Evolutionary conservation across 2,113 vertebrate species (phyloP).

Genomic region (Otus sunia): DNA sequence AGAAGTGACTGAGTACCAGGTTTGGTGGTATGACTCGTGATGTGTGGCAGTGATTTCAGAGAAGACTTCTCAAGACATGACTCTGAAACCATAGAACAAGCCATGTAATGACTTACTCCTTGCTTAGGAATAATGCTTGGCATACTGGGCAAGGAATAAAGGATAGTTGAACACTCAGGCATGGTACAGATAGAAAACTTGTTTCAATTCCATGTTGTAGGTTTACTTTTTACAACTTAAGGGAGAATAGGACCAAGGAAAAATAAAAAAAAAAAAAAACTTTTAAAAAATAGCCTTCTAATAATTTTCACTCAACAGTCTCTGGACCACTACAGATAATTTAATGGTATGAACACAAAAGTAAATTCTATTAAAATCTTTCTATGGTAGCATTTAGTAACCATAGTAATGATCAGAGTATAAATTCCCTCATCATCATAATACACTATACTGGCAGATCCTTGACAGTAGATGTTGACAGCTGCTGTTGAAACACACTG

Average conservation of each 20-base stretch:
- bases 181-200: background rate
- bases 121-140: background rate
- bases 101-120: background rate
- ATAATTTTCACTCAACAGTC: background rate
- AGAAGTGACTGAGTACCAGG: background rate
- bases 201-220: background rate
- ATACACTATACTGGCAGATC: background rate
- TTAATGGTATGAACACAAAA: background rate
- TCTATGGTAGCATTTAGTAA: slow-evolving; percentile 6
- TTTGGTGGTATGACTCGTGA: background rate
- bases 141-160: background rate
- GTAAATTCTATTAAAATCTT: background rate
- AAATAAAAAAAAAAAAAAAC: background rate
- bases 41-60: background rate
- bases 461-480: background rate
- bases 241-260: background rate
- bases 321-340: background rate
- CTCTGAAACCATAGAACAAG: background rate
- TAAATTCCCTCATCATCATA: background rate
- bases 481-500: background rate
- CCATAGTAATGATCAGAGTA: slow-evolving; percentile 3
- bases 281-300: background rate
- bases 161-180: background rate
- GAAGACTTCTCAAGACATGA: background rate
- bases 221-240: background rate